A percentile compares a stretch with the other conserved stretches of the same genome.
These are phyloP conservation scores for Pilophorus perplexus DNA, from an alignment of 2,888 invertebrate species.

Conservation along the genomic window DNA sequence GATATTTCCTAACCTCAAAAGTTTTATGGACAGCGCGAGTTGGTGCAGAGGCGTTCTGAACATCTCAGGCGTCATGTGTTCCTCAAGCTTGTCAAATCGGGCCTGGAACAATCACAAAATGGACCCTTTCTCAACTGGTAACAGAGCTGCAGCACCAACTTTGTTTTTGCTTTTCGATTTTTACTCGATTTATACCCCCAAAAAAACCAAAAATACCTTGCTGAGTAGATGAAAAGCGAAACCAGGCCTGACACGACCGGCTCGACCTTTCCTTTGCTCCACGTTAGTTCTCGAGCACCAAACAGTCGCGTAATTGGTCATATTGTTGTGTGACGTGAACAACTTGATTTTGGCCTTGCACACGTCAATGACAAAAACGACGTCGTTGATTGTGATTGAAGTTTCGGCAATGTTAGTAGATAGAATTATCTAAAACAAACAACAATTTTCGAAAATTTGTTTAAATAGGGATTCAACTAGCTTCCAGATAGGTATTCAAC, in stretches of 20 bases:
- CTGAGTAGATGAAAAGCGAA: slow-evolving; percentile 92
- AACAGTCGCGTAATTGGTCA: slow-evolving; percentile 96
- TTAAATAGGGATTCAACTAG: neutral
- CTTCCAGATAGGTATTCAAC: no score
- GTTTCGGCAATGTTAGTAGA: slow-evolving; percentile 99
- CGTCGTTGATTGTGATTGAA: slow-evolving; percentile 96
- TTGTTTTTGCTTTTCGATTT: no score
- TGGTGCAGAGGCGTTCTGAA: slow-evolving; percentile 96
- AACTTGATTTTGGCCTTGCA: slow-evolving; percentile 97
- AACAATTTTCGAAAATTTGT: neutral
- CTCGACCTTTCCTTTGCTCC: slow-evolving; percentile 90
- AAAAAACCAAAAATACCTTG: slow-evolving; percentile 50
- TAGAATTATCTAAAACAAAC: slow-evolving; percentile 73
- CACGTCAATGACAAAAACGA: slow-evolving; percentile 95
- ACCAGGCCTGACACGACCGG: slow-evolving; percentile 91
- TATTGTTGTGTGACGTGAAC: slow-evolving; percentile 97
- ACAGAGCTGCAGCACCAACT: no score
- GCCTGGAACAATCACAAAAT: slow-evolving; percentile 53
- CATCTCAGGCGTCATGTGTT: slow-evolving; percentile 95
- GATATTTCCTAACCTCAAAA: slow-evolving; percentile 85
- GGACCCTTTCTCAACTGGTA: neutral
- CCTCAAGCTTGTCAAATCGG: slow-evolving; percentile 70
- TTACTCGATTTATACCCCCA: no score
- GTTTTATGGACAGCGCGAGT: slow-evolving; percentile 84
- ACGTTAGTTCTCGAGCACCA: slow-evolving; percentile 94